These are phyloP conservation scores for Calameuta filiformis DNA, from an alignment of 2,888 invertebrate genomes.

Conservation along the genomic window DNA sequence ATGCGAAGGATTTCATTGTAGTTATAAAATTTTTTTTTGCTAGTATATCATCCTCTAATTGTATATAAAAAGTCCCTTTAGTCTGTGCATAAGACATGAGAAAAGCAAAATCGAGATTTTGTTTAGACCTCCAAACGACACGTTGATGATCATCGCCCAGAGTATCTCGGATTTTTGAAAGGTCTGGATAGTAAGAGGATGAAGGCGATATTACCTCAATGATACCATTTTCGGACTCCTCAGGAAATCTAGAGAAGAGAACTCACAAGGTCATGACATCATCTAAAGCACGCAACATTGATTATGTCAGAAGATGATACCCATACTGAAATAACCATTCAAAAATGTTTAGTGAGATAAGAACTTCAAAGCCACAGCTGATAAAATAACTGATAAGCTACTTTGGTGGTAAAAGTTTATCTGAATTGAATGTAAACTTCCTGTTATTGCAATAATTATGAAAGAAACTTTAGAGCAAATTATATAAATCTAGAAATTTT, in stretches of 20 bases:
- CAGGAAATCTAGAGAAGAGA: slow-evolving; percentile 74
- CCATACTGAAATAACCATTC: too few species aligned
- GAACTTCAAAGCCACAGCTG: too few species aligned
- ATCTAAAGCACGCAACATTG: too few species aligned
- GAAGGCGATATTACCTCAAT: slow-evolving; percentile 92
- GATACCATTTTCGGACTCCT: slow-evolving; percentile 80
- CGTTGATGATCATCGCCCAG: slow-evolving; percentile 88
- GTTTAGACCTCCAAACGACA: slow-evolving; percentile 92
- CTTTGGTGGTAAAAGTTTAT: too few species aligned
- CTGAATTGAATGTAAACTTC: too few species aligned
- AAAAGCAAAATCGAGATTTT: slow-evolving; percentile 93
- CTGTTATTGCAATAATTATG: too few species aligned
- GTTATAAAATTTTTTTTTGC: slow-evolving; percentile 86
- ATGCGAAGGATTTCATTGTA: slow-evolving; percentile 86
- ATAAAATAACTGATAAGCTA: too few species aligned
- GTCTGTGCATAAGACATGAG: slow-evolving; percentile 94
- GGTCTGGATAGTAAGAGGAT: slow-evolving; percentile 87
- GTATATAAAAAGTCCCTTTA: slow-evolving; percentile 89
- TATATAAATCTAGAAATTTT: neutral
- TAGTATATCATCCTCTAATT: slow-evolving; percentile 94
- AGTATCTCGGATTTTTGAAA: slow-evolving; percentile 79
- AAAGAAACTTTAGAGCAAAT: neutral
- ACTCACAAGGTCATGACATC: slow-evolving; percentile 5
- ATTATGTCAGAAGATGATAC: too few species aligned
- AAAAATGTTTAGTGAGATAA: too few species aligned